These are phyloP conservation scores for Limnothrissa miodon DNA, from an alignment of 2,113 vertebrate species.

Conservation along the genomic window DNA sequence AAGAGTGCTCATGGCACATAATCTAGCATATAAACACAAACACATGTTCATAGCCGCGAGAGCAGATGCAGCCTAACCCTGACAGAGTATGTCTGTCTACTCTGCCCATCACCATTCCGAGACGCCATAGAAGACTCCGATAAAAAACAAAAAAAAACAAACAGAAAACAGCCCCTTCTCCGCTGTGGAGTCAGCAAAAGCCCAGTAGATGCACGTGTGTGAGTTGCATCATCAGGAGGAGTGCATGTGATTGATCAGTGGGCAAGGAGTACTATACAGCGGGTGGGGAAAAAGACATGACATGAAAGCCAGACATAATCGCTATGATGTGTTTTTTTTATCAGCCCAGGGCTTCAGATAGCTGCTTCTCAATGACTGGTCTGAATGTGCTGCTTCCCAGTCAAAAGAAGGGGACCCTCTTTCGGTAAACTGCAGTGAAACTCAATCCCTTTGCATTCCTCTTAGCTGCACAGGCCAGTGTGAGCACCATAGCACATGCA, in stretches of 20 bases:
- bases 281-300: not conserved
- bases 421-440: not conserved
- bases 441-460: conserved; percentile 1
- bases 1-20: not conserved
- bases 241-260: not conserved
- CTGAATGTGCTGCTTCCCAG: not conserved
- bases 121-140: not conserved
- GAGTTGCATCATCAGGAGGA: not conserved
- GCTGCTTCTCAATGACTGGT: not conserved
- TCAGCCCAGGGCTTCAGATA: not conserved
- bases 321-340: not conserved
- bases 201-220: not conserved
- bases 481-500: not conserved
- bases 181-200: not conserved
- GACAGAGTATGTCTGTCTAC: not conserved
- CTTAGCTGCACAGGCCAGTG: not conserved
- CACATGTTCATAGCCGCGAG: not conserved
- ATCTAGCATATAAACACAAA: conserved; percentile 8
- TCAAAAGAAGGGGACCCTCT: not conserved
- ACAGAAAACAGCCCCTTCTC: not conserved
- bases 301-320: not conserved
- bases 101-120: not conserved
- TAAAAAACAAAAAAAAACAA: no score
- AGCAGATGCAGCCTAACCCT: not conserved
- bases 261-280: not conserved